Percentiles rank a stretch among this genome's conserved stretches.
Evolutionary conservation across 2,888 invertebrate genomes (phyloP).

Genomic region (Hirtodrosophila alboralis): DNA sequence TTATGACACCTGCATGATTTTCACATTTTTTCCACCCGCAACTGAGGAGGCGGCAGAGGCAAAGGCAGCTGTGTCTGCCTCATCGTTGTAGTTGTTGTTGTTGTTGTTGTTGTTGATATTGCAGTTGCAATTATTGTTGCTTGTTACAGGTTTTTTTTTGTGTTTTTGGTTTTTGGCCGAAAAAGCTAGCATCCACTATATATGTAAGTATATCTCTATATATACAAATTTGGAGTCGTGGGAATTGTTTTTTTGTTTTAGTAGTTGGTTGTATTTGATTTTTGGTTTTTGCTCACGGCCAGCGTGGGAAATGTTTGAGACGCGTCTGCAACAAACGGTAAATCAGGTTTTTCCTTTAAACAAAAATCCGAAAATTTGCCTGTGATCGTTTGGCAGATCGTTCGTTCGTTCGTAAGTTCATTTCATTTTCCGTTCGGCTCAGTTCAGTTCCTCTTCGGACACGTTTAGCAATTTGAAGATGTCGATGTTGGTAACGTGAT

Average conservation of each 20-base stretch:
- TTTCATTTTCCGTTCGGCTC: conserved; percentile 24
- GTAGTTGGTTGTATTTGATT: conserved; percentile 45
- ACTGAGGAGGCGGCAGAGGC: conserved; percentile 4
- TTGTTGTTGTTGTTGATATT: conserved; percentile 22
- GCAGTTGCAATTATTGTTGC: conserved; percentile 71
- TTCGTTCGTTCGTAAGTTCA: conserved; percentile 21
- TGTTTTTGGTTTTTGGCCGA: conserved; percentile 27
- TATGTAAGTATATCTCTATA: conserved; percentile 58
- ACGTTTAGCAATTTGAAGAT: conserved; percentile 33
- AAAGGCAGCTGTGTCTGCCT: conserved; percentile 34
- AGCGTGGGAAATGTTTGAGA: conserved; percentile 76
- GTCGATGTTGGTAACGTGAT: conserved; percentile 7
- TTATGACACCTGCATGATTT: conserved; percentile 79
- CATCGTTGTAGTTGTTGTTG: conserved; percentile 30
- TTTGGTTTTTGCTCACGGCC: conserved; percentile 52
- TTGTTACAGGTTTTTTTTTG: conserved; percentile 67
- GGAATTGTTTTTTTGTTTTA: conserved; percentile 69
- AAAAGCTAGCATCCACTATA: conserved; percentile 41
- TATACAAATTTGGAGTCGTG: conserved; percentile 82
- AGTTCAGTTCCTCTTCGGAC: conserved; percentile 13
- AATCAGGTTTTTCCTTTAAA: conserved; percentile 77
- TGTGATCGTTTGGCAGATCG: conserved; percentile 65
- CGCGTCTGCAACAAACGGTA: conserved; percentile 66
- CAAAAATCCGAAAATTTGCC: conserved; percentile 72
- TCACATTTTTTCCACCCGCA: conserved; percentile 68